These are phyloP conservation scores for Drosophila nikananu DNA, from an alignment of 1,140 invertebrate genomes.

Conservation along the genomic window DNA sequence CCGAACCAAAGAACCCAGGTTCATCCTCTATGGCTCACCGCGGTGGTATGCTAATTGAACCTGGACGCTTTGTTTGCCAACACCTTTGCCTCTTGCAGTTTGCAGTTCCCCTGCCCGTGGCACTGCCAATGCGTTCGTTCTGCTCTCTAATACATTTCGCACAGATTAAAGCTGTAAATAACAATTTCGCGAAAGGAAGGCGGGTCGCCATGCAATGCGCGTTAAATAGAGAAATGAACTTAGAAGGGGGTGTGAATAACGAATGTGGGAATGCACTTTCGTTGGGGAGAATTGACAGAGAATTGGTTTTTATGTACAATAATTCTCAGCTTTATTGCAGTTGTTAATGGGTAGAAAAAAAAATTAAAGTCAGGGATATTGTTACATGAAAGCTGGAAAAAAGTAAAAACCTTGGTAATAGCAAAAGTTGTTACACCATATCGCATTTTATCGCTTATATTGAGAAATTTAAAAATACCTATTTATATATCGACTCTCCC, in stretches of 20 bases:
- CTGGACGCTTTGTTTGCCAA: constrained; percentile 73
- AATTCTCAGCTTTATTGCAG: background rate
- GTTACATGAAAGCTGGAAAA: background rate
- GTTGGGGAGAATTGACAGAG: background rate
- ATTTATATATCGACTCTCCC: too few species aligned
- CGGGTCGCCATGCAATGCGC: constrained; percentile 39
- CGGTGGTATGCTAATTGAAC: constrained; percentile 78
- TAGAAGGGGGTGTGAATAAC: constrained; percentile 6
- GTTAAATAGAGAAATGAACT: constrained; percentile 44
- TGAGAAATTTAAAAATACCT: too few species aligned
- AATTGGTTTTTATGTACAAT: background rate
- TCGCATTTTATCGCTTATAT: too few species aligned
- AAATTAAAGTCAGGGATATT: background rate
- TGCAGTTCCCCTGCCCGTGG: constrained; percentile 10
- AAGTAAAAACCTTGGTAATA: background rate
- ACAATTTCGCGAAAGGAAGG: constrained; percentile 70
- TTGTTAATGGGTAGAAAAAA: background rate
- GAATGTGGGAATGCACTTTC: constrained; percentile 59
- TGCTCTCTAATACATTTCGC: constrained; percentile 78
- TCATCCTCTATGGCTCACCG: constrained; percentile 57
- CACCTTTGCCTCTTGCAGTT: constrained; percentile 61
- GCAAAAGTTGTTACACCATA: too few species aligned
- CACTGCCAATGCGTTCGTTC: constrained; percentile 45
- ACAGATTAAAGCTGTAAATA: constrained; percentile 80
- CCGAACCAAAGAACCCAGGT: background rate